Percentiles rank a stretch among this genome's conserved stretches.
These are phyloP conservation scores for Mesembrinibis cayennensis DNA, from an alignment of 2,113 vertebrate species.

Conservation along the genomic window DNA sequence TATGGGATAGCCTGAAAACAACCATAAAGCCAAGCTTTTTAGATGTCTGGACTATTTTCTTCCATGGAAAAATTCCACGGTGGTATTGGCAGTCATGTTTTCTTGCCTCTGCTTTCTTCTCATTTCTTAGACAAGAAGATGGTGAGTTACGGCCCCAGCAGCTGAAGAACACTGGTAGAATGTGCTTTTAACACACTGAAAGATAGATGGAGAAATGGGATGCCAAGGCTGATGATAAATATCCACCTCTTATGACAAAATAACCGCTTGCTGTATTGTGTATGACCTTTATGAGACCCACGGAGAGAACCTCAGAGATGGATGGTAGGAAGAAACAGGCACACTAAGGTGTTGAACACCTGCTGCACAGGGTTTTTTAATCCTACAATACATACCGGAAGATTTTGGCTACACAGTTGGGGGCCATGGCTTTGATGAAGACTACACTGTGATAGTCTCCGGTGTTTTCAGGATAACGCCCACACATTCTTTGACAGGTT, in stretches of 20 bases:
- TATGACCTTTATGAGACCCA: background rate
- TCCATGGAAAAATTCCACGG: background rate
- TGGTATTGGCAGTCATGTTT: background rate
- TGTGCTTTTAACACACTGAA: background rate
- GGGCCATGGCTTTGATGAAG: background rate
- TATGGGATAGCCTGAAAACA: background rate
- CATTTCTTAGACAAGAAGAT: background rate
- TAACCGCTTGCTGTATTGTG: rapidly evolving
- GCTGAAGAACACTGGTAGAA: background rate
- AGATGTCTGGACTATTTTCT: background rate
- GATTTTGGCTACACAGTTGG: background rate
- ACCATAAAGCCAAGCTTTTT: background rate
- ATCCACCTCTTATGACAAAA: background rate
- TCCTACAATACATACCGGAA: background rate
- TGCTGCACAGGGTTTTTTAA: background rate
- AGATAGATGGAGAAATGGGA: background rate
- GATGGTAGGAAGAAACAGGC: background rate
- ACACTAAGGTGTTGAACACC: background rate
- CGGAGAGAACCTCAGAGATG: background rate
- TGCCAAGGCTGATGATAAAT: background rate
- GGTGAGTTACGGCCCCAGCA: background rate
- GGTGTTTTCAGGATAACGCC: background rate
- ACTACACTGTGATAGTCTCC: background rate
- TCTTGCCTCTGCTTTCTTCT: background rate
- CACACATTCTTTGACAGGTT: background rate